Evolutionary conservation across 2,888 invertebrate genomes (phyloP).

Genomic region (Aphodius sticticus): DNA sequence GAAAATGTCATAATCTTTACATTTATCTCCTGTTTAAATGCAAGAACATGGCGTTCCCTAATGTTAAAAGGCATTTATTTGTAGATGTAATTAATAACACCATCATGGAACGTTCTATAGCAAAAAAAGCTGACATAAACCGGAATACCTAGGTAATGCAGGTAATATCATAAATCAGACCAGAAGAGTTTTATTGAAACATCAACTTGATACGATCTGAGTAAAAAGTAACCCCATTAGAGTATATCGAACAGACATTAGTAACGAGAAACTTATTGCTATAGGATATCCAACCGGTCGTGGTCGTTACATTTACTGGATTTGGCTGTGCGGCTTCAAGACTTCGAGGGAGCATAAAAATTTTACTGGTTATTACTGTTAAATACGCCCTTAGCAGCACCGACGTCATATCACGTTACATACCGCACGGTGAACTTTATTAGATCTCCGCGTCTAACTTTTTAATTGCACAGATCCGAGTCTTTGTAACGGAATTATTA

Average conservation of each 20-base stretch:
- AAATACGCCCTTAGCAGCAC: not conserved
- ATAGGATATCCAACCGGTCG: not conserved
- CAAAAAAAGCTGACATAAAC: not conserved
- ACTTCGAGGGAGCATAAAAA: not conserved
- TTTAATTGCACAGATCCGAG: not conserved
- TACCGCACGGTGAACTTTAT: not conserved
- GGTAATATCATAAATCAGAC: not conserved
- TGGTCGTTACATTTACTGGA: not conserved
- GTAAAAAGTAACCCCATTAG: not conserved
- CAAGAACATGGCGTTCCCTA: too few relatives aligned
- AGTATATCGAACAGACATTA: not conserved
- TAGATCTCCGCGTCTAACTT: not conserved
- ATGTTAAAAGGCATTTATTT: too few relatives aligned
- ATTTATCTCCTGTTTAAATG: too few relatives aligned
- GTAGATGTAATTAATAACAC: too few relatives aligned
- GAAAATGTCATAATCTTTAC: too few relatives aligned
- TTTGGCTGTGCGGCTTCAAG: not conserved
- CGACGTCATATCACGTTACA: not conserved
- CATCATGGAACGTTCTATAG: too few relatives aligned
- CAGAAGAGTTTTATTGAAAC: not conserved
- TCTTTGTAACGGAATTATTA: constrained; percentile 4
- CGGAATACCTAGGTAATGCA: not conserved
- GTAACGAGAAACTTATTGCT: not conserved
- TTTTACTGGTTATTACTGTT: not conserved
- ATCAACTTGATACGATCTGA: not conserved